Base-by-base conservation (phyloP, 2,113 vertebrate genomes). In the Muscicapa adusta region DNA sequence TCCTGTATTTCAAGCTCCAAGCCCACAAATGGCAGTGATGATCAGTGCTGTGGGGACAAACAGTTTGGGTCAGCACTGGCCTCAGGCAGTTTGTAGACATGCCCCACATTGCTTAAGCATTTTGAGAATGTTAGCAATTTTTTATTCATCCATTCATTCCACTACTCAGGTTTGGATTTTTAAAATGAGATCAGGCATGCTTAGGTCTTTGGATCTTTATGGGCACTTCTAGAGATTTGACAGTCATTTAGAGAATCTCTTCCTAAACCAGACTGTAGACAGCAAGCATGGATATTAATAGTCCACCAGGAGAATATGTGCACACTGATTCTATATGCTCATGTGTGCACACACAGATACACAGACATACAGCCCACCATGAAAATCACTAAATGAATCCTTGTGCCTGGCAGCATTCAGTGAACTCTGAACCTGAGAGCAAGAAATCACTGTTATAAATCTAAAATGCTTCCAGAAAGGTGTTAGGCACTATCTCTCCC, bases 21-120 rank as follows among this genome's bases (percentile, higher is more conserved):
- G 45, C 70, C 77, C 8, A 4, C 1, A 4, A 2, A 2, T 22
- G 34, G 33, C 42, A 10, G 2, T 7, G n/a, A 11, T 56, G n/a
- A 76, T 94, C 8, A 5, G 33, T 70, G 79, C 34, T 60, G 31
- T 40, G 65, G 17, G 40, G n/a, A 48, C 6, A 10, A 19, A 47
- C 33, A 51, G 40, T 43, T 67, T 71, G 77, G 77, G 65, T 85
- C 81, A 87, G 77, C n/a, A 4, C 20, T 61, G 70, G 28, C 77
- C 65, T 71, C 61, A 72, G 91, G 85, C 70, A 87, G 31, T 89
- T 78, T 93, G 61, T 48, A 40, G 43, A 33, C 1, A 1, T 73
- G 56, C 71, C 34, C 65, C 63, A 34, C 48, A 33, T 71, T 6
- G 7, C 53, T 57, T 34, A 48, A 43, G 25, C 18, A 19, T 81